These are phyloP conservation scores for Phalacrocorax aristotelis DNA, from an alignment of 2,113 vertebrate genomes.

Conservation along the genomic window DNA sequence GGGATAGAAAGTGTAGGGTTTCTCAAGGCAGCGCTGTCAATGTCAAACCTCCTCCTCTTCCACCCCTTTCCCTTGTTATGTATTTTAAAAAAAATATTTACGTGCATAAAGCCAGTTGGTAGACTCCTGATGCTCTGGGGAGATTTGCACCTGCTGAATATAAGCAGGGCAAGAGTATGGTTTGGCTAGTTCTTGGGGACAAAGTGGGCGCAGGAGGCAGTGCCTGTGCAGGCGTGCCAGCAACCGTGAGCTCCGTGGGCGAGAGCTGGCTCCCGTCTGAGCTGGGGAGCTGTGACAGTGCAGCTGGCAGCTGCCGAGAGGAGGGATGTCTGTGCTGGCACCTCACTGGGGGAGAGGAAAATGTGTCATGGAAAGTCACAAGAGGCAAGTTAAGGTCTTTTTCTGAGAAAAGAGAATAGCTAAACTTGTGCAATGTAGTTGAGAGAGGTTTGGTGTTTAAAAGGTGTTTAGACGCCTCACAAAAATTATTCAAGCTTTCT, in stretches of 20 bases:
- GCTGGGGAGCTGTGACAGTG: background rate
- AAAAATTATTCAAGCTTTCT: background rate
- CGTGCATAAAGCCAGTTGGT: background rate
- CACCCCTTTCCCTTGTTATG: background rate
- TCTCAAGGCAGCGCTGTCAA: background rate
- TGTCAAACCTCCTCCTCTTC: background rate
- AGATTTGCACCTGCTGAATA: background rate
- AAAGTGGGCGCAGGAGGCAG: background rate
- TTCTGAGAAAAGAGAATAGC: background rate
- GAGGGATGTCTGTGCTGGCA: background rate
- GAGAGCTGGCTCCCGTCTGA: accelerated
- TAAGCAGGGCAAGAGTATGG: too few relatives aligned
- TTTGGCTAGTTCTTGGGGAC: background rate
- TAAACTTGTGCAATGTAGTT: background rate
- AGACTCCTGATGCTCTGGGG: background rate
- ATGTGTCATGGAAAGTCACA: background rate
- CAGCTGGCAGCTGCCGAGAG: background rate
- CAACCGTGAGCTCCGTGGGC: background rate
- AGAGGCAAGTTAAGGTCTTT: background rate
- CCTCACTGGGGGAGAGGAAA: background rate
- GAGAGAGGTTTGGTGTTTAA: background rate
- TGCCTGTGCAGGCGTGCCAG: too few relatives aligned
- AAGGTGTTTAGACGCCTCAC: background rate
- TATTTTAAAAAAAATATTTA: background rate
- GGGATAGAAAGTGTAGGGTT: background rate